These are phyloP conservation scores for Parauchenoglanis punctatus DNA, from an alignment of 2,797 vertebrate species.

Conservation along the genomic window DNA sequence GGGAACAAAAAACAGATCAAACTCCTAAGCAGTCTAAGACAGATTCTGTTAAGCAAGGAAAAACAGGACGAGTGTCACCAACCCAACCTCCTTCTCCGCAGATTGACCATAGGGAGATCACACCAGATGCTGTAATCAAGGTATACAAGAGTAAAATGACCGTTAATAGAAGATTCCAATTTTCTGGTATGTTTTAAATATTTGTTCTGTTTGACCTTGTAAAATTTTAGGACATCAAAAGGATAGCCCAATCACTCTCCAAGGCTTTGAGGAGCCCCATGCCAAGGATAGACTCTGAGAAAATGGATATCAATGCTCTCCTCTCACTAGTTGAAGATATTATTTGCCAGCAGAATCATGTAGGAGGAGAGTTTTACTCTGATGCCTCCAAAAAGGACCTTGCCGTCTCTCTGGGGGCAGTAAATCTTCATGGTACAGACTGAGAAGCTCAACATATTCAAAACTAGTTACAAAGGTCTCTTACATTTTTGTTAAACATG, in stretches of 20 bases:
- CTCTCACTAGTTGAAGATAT: constrained; percentile 87
- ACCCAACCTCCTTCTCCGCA: constrained; percentile 65
- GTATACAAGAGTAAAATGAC: constrained; percentile 59
- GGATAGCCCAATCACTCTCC: constrained; percentile 85
- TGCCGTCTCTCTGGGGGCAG: constrained; percentile 32
- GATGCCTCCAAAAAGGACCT: constrained; percentile 67
- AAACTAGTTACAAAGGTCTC: not conserved
- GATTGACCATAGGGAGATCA: constrained; percentile 75
- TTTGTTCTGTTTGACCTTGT: not conserved
- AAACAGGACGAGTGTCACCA: constrained; percentile 72
- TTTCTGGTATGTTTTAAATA: not conserved
- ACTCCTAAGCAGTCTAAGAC: constrained; percentile 57
- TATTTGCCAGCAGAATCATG: constrained; percentile 81
- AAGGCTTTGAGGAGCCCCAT: constrained; percentile 82
- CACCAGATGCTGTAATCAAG: constrained; percentile 87
- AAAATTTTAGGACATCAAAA: constrained; percentile 82
- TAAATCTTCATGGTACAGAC: constrained; percentile 42
- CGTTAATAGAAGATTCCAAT: not conserved
- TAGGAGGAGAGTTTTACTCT: constrained; percentile 72
- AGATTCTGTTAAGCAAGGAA: constrained; percentile 70
- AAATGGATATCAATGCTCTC: constrained; percentile 84
- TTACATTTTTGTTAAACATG: not conserved
- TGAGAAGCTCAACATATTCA: not conserved
- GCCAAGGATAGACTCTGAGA: constrained; percentile 69
- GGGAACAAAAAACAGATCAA: constrained; percentile 60